Evolutionary conservation across 2,113 vertebrate species (phyloP), one percentile per base, ranked within the genome.

Genomic region (Dasypus novemcinctus): DNA sequence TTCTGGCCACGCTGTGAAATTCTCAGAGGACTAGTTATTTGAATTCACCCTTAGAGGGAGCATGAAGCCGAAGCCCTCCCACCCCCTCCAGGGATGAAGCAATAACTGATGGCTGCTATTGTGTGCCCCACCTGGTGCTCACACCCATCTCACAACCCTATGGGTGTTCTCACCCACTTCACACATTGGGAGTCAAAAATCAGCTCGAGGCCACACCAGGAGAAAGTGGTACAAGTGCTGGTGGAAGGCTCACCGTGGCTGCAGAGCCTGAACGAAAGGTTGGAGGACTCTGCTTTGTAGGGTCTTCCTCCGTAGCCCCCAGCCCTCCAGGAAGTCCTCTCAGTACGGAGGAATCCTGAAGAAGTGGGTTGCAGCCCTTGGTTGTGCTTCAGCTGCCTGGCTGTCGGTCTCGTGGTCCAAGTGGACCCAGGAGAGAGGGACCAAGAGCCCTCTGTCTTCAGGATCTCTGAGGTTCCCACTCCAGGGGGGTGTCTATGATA

Each of bases 321-420:
- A 14, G 71, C 68, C 52, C 29, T 79, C 10, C 49, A 4, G n/a
- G 54, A 7, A 1, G 2, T 23, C 66, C n/a, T 78, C 43, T 61
- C 4, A 0, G 6, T 5, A 8, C 54, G 57, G 74, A 46, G 41
- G 68, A 46, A 6, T 29, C 54, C 68, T 9, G 84, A 1, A 83
- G 83, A 33, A 31, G 63, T 29, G 14, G 13, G 69, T 27, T 10
- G n/a, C 59, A 29, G 4, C 41, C 63, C 80, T 57, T 36, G 15
- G 21, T 27, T 7, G 33, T 4, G 13, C 21, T 5, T 38, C 7
- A 2, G 18, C 25, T 36, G 33, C 13, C 57, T 18, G 61, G 43
- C 25, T 0, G 2, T 68, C 54, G 17, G 46, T 41, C 27, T 63
- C 17, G 9, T 0, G 0, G 2, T 18, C 38, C 21, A 49, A 2